Conservation (phyloP, 2,888 invertebrate species). For the Erpobdella octoculata region DNA sequence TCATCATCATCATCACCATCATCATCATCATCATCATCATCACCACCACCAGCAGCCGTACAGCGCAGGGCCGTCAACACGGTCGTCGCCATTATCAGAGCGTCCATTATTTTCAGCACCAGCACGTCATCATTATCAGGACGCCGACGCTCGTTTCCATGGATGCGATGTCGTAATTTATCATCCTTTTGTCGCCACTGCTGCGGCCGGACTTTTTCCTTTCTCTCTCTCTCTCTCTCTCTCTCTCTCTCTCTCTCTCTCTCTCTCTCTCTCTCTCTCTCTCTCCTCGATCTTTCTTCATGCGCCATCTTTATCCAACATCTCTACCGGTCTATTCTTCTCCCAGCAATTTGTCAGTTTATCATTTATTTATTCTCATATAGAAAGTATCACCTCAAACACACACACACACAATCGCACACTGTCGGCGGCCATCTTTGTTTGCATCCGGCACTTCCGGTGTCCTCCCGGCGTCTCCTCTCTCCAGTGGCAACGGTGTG, state of each 20-base stretch:
- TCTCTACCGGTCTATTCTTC: too few relatives aligned
- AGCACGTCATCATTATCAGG: not conserved
- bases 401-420: too few relatives aligned
- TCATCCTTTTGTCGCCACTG: not conserved
- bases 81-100: not conserved
- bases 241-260: not conserved
- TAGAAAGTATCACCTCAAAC: too few relatives aligned
- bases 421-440: too few relatives aligned
- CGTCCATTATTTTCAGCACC: not conserved
- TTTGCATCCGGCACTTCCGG: conserved; percentile 8
- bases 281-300: too few relatives aligned
- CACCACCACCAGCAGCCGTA: not conserved
- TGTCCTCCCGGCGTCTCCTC: too few relatives aligned
- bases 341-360: too few relatives aligned
- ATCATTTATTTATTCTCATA: too few relatives aligned
- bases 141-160: not conserved
- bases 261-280: not conserved
- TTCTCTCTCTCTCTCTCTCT: not conserved
- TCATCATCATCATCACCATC: conserved; percentile 18
- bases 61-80: not conserved
- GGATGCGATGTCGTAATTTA: not conserved
- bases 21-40: conserved; percentile 8
- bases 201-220: not conserved
- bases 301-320: too few relatives aligned
- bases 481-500: conserved; percentile 3